Base-by-base conservation (phyloP, 92 coral and sea anemone species). In the Paragorgia papillata region DNA sequence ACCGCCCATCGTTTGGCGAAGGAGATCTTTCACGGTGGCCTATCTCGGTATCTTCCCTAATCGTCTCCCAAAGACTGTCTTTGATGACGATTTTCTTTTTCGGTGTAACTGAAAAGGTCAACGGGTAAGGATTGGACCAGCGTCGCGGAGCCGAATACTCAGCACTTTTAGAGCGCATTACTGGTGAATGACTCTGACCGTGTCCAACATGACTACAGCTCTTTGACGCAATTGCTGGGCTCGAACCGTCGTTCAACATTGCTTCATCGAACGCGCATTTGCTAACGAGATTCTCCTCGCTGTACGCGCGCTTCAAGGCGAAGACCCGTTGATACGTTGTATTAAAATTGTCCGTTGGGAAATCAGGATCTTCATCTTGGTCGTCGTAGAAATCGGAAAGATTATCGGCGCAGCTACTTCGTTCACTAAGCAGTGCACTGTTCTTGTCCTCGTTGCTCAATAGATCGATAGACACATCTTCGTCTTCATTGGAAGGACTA, bases 1-100 rank as follows among this genome's bases (percentile, higher is more conserved):
- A 9, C 7, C 31, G 49, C 46, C 35, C 64, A 29, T 68, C 75
- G 14, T 22, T 68, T 19, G 20, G 63, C 26, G 54, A 29, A 12
- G n/a, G 31, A 8, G 33, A 3, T 3, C 12, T 71, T 14, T 55
- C 78, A 17, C 54, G 64, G 53, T 55, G 10, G 44, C 29, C 33
- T 5, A 17, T 53, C 30, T 71, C 78, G 17, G 63, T 25, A 14
- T 51, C 30, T 35, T 71, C 78, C 2, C 9, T 53, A 2, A 71
- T 71, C 15, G 78, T 71, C 64, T 71, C 64, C 78, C 78, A 71
- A 22, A 71, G 78, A 17, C 50, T 49, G n/a, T 71, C 78, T 22
- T 51, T 71, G 20, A 71, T 71, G 17, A 71, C 62, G 9, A 71
- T 71, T 32, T 71, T 71, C 46, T 71, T 71, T 58, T 71, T 71